Conservation (phyloP, 2,113 vertebrate genomes). For the Eolophus roseicapilla region DNA sequence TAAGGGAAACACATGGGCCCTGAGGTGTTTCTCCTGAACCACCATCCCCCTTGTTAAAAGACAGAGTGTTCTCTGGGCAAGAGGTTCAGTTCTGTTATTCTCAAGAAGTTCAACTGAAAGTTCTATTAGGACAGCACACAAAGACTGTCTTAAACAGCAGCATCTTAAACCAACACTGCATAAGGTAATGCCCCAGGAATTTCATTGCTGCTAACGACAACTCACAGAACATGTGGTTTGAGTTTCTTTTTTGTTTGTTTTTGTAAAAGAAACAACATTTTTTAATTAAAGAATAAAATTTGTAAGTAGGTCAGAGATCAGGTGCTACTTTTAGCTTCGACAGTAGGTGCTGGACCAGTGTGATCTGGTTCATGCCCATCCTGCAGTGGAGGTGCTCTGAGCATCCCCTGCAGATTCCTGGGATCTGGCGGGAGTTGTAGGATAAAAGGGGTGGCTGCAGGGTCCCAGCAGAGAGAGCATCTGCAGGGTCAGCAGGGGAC, state of each 20-base stretch:
- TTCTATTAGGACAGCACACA: neutral
- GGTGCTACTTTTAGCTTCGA: neutral
- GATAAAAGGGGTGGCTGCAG: neutral
- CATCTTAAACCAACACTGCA: neutral
- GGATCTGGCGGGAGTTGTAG: neutral
- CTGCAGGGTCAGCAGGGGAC: neutral
- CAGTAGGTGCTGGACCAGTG: neutral
- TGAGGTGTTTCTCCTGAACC: neutral
- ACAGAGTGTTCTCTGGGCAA: neutral
- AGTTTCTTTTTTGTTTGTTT: neutral
- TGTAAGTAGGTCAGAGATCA: neutral
- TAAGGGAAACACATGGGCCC: neutral
- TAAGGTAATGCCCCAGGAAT: neutral
- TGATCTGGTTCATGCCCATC: neutral
- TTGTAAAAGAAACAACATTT: neutral
- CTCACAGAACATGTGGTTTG: neutral
- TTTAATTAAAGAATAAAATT: neutral
- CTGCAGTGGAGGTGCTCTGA: neutral
- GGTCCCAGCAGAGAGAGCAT: neutral
- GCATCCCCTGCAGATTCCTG: fast-evolving
- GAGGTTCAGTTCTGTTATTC: neutral
- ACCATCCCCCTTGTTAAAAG: neutral
- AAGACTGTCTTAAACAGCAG: neutral
- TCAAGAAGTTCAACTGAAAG: neutral
- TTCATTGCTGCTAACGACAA: neutral